Percentiles rank a stretch among this genome's conserved stretches.
phyloP scores from a whole-genome alignment of 2,888 invertebrate genomes.

The Tinea semifulvella region DNA sequence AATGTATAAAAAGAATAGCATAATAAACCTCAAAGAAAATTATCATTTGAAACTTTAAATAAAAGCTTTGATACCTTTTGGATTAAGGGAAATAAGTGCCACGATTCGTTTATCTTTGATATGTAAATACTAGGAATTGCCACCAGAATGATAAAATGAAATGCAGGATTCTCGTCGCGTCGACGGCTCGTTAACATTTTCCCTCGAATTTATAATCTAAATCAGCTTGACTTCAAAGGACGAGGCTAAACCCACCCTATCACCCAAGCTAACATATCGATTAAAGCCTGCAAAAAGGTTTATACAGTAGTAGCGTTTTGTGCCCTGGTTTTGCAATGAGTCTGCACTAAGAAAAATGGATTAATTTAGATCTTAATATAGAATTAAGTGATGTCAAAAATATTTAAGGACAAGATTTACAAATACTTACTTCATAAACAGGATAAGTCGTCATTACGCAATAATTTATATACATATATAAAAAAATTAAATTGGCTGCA shows the following conservation, averaged over 20 bases:
- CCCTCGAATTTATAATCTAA: conserved; percentile 13
- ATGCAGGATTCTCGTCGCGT: conserved; percentile 13
- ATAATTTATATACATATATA: too few relatives aligned
- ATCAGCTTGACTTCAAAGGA: conserved; percentile 11
- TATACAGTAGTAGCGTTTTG: too few relatives aligned
- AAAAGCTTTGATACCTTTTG: conserved; percentile 7
- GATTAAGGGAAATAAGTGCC: conserved; percentile 11
- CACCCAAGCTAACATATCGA: conserved; percentile 2
- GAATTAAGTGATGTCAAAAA: too few relatives aligned
- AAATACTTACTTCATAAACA: too few relatives aligned
- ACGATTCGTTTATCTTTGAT: conserved; percentile 12
- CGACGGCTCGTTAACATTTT: conserved; percentile 14
- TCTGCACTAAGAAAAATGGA: too few relatives aligned
- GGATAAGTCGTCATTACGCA: too few relatives aligned
- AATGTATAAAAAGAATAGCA: too few relatives aligned
- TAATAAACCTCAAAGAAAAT: not conserved
- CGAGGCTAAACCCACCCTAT: conserved; percentile 4
- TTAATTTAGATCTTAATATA: too few relatives aligned
- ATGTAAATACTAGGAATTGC: conserved; percentile 13
- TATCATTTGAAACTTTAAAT: conserved; percentile 8
- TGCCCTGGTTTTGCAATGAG: too few relatives aligned
- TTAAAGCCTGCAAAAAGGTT: conserved; percentile 5
- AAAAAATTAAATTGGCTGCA: too few relatives aligned
- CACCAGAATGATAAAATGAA: conserved; percentile 11
- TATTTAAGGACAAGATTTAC: too few relatives aligned